phyloP scores from a whole-genome alignment of 2,113 vertebrate species.

The Podilymbus podiceps region DNA sequence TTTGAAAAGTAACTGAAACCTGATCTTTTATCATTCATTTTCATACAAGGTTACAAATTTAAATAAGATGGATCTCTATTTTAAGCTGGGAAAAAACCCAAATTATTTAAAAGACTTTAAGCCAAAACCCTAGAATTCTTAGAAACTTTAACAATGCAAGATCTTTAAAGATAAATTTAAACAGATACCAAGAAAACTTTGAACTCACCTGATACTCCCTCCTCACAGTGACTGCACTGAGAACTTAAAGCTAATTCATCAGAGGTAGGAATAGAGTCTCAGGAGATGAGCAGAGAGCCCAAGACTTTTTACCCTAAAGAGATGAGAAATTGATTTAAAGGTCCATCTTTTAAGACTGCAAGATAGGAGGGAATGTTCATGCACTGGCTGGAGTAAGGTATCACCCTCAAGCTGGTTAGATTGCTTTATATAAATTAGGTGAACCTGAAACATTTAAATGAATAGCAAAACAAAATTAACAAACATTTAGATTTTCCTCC shows the following conservation, averaged over 20 bases:
- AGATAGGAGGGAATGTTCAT: neutral
- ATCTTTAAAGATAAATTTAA: neutral
- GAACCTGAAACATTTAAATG: neutral
- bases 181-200: neutral
- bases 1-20: neutral
- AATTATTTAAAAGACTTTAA: neutral
- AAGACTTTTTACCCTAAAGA: neutral
- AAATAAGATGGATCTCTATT: neutral
- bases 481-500: neutral
- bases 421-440: neutral
- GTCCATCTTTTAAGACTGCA: neutral
- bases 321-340: neutral
- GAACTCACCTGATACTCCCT: neutral
- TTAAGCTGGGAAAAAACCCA: neutral
- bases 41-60: neutral
- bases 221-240: neutral
- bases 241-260: neutral
- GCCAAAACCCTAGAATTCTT: neutral
- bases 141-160: neutral
- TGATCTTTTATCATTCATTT: neutral
- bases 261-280: neutral
- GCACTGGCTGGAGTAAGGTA: neutral
- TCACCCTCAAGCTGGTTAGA: neutral
- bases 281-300: neutral
- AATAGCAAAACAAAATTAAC: neutral